Conservation (phyloP, 2,113 vertebrate species). For the Clarias macrocephalus region DNA sequence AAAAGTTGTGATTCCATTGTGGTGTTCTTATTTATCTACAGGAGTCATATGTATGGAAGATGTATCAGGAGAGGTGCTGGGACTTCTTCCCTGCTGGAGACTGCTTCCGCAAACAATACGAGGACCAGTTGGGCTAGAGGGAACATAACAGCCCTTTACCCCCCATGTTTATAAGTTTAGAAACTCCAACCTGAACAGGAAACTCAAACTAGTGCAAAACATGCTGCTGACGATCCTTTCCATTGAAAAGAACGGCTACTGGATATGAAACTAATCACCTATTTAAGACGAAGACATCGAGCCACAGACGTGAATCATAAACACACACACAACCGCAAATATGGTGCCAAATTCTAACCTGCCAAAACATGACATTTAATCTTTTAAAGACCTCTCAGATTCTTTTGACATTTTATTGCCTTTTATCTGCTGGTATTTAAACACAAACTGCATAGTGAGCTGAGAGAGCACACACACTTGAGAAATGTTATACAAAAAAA, state of each 20-base stretch:
- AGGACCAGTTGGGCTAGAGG: slow-evolving; percentile 91
- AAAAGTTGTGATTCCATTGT: not conserved
- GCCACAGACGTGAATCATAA: not conserved
- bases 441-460: slow-evolving; percentile 61
- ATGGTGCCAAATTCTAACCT: slow-evolving; percentile 47
- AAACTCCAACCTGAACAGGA: slow-evolving; percentile 27
- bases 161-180: slow-evolving; percentile 4
- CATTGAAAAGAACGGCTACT: slow-evolving; percentile 34
- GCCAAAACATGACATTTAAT: slow-evolving; percentile 39
- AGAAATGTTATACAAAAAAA: slow-evolving; percentile 42
- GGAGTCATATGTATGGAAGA: slow-evolving; percentile 99
- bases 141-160: slow-evolving; percentile 21
- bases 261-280: slow-evolving; percentile 14
- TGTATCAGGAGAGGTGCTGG: slow-evolving; percentile 99
- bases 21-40: slow-evolving; percentile 58
- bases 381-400: slow-evolving; percentile 4
- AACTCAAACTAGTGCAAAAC: slow-evolving; percentile 29
- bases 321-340: not conserved
- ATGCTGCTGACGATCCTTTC: slow-evolving; percentile 23
- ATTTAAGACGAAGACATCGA: slow-evolving; percentile 34
- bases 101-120: slow-evolving; percentile 98
- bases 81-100: slow-evolving; percentile 98
- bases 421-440: slow-evolving; percentile 66
- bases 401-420: slow-evolving; percentile 57
- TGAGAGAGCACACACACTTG: slow-evolving; percentile 56